A percentile compares a stretch with the other conserved stretches of the same genome.
Evolutionary conservation across 2,797 vertebrate species (phyloP).

Genomic region (Balearica regulorum): DNA sequence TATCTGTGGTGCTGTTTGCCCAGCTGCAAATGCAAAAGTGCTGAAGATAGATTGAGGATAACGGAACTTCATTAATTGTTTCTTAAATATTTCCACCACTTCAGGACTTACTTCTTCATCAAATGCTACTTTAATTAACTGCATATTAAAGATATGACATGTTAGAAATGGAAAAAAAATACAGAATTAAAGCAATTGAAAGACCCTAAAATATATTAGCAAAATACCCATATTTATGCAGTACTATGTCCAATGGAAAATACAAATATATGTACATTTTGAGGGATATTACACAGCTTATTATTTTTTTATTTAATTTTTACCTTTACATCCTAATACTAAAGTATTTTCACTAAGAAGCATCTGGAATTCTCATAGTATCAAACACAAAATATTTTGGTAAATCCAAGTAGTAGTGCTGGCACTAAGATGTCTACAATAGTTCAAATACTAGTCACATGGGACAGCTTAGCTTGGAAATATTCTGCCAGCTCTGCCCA

Average conservation of each 20-base stretch:
- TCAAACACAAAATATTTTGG: conserved; percentile 20
- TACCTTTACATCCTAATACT: not conserved
- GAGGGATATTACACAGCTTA: not conserved
- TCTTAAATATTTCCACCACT: conserved; percentile 96
- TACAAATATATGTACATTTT: not conserved
- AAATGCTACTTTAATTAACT: conserved; percentile 98
- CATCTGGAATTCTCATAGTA: not conserved
- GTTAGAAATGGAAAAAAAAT: not conserved
- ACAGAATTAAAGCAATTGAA: not conserved
- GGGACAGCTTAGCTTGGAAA: not conserved
- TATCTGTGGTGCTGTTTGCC: conserved; percentile 89
- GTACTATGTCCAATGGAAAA: not conserved
- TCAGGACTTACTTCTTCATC: conserved; percentile 97
- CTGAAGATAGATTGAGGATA: conserved; percentile 97
- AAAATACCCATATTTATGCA: not conserved
- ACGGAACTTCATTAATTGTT: conserved; percentile 93
- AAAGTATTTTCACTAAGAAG: not conserved
- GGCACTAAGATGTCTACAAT: not conserved
- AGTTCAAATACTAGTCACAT: not conserved
- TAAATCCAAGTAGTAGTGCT: not conserved
- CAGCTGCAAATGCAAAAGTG: conserved; percentile 93
- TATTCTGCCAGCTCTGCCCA: not conserved
- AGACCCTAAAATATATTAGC: not conserved
- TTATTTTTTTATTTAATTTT: not conserved
- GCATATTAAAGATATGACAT: conserved; percentile 32